Evolutionary conservation across 2,888 invertebrate genomes (phyloP), one percentile per base, ranked within the genome.

Genomic region (Orthosia gothica): DNA sequence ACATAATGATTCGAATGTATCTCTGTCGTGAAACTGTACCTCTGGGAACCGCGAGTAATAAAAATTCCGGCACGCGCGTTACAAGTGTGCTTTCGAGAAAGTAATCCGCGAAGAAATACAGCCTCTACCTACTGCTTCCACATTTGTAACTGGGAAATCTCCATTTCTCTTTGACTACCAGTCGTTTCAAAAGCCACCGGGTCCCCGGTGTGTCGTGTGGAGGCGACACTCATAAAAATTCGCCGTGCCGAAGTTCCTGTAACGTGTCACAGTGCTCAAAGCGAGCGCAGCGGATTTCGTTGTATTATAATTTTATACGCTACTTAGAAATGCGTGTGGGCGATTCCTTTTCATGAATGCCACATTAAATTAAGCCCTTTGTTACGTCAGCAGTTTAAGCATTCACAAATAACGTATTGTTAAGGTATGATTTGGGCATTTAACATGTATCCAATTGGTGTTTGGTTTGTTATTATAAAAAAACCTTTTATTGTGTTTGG

Each of bases 111-210:
- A 94, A 95, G 94, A 95, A 94, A 95, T 95, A 95, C 94, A 93
- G 92, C 93, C 91, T 90, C 91, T 89, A 92, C 93, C 93, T 93
- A 94, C 94, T 91, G 93, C 93, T 95, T 93, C 91, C 94, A 95
- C 95, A 95, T 96, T 96, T 95, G 95, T 95, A 95, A 95, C 95
- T 91, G 92, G 90, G 91, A 95, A 95, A 96, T 95, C 95, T 95
- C 95, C 95, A 96, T 96, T 95, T 95, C 95, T 94, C 95, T 95
- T 95, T 96, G 95, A 95, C 94, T 95, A 91, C 91, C 92, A 94
- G 95, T 93, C 95, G 94, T 95, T 95, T 93, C 93, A 92, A 93
- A 93, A 93, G 94, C 94, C 94, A 93, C 92, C 87, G 92, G 88
- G 92, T 95, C 95, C 95, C 95, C 87, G 87, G 95, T 92, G 95